Base-by-base conservation (phyloP, 53 echinoderm and acorn worm species). In the Actinopyga echinites region DNA sequence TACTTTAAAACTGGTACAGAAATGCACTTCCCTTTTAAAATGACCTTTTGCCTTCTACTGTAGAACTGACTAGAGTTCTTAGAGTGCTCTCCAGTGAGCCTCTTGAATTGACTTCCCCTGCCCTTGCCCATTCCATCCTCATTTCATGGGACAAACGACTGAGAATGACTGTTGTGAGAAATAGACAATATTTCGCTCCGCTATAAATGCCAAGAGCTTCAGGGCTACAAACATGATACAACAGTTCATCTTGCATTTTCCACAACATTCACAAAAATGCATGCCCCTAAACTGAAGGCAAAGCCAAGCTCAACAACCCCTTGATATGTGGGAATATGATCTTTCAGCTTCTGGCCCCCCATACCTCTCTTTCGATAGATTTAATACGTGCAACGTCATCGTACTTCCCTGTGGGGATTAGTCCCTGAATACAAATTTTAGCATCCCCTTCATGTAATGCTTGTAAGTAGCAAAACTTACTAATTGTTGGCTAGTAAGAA, bases 71-170 rank as follows among this genome's bases (percentile, higher is more conserved):
- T n/a, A n/a, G n/a, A n/a, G n/a, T n/a, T n/a, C n/a, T n/a, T n/a
- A n/a, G n/a, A n/a, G n/a, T n/a, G n/a, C n/a, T n/a, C n/a, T n/a
- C n/a, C n/a, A n/a, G n/a, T n/a, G n/a, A n/a, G n/a, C n/a, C n/a
- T n/a, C n/a, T n/a, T n/a, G n/a, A n/a, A n/a, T n/a, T n/a, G 7
- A 21, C 68, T 36, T 68, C 32, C 29, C 68, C 35, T 67, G 29
- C 35, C 8, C 68, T 30, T 30, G 68, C 68, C 64, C 68, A 67
- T 34, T 67, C 68, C 68, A 67, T 67, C 31, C 68, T 30, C 19
- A 35, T 25, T 28, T 25, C 61, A 17, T 25, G 61, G 25, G 61
- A 21, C 61, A 61, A 30, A 28, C 61, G 25, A 22, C 61, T 61
- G 7, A 61, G 31, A 35, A 30, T 19, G 36, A 68, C 32, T 22